Base-by-base conservation (phyloP, 2,797 vertebrate genomes). In the Tachyglossus aculeatus region DNA sequence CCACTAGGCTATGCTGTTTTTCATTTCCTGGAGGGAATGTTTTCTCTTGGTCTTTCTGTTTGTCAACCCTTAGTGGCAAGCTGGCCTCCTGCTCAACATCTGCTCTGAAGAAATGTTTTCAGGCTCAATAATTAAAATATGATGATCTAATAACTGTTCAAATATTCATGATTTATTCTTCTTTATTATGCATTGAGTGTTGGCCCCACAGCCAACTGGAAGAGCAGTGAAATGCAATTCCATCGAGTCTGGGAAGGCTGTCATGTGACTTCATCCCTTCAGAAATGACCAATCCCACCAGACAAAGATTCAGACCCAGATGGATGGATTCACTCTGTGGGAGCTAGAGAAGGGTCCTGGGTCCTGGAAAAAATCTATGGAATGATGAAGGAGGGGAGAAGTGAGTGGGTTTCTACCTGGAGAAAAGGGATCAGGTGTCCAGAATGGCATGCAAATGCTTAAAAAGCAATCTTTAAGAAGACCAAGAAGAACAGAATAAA, bases 101-200 rank as follows among this genome's bases (percentile, higher is more conserved):
- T 87, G 85, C 66, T 87, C 71, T 61, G 62, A 67, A 68, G 76
- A 83, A 76, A 71, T 39, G 22, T 29, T 71, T 67, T 71, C 62
- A 81, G 62, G 45, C 62, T 61, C 56, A 71, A 57, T 78, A 87
- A 87, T 87, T 85, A 87, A 85, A 85, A 83, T 80, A 66, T 24
- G 47, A 71, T 81, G 82, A 76, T 87, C 76, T 87, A 83, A 82
- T 85, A 85, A 81, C 78, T 76, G 78, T 81, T 80, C 43, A 80
- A 81, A 83, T 29, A 48, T n/a, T 84, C 73, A 69, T 85, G 85
- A 87, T 85, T 87, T 87, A 85, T 87, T 83, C 39, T 11, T 81
- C 78, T 77, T 83, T 85, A 74, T 85, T 79, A 83, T 75, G 65
- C 65, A 68, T 61, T 69, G 71, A 74, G 68, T 79, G 81, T 74